phyloP scores from a whole-genome alignment of 2,888 invertebrate species.

The Epistrophe eligans region DNA sequence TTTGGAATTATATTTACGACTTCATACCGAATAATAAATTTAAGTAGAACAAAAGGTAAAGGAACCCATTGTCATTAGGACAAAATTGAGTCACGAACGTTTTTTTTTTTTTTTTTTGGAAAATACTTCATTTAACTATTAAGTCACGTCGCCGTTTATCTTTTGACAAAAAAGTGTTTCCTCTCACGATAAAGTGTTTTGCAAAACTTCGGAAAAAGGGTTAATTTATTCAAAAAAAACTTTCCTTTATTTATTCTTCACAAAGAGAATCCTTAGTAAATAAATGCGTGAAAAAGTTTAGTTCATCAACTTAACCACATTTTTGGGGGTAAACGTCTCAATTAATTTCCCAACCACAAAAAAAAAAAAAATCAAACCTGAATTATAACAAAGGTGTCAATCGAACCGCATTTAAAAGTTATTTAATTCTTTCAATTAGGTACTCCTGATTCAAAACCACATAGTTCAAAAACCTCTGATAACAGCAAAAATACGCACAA shows the following conservation, averaged over 20 bases:
- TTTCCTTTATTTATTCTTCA: background rate
- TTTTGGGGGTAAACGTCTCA: conserved; percentile 29
- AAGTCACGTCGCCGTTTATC: conserved; percentile 12
- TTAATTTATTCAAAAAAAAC: conserved; percentile 4
- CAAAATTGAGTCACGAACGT: background rate
- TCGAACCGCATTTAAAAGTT: conserved; percentile 40
- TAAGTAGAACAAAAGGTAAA: conserved; percentile 13
- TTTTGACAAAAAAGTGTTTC: conserved; percentile 12
- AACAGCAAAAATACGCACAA: background rate
- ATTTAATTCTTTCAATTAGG: conserved; percentile 50
- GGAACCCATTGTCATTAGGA: background rate
- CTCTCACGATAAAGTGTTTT: background rate
- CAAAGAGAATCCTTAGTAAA: background rate
- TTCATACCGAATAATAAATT: conserved; percentile 13
- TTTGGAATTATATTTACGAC: conserved; percentile 17
- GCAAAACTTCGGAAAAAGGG: background rate
- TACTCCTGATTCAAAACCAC: conserved; percentile 23
- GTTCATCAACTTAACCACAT: conserved; percentile 8
- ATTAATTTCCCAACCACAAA: conserved; percentile 22
- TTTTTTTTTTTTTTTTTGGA: background rate
- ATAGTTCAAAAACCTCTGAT: conserved; percentile 1
- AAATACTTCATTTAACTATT: conserved; percentile 1
- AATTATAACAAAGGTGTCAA: conserved; percentile 16
- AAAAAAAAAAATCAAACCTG: background rate
- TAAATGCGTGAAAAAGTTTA: conserved; percentile 25